Conservation (phyloP, 2,113 vertebrate genomes). For the Rhegmatorhina hoffmannsi region DNA sequence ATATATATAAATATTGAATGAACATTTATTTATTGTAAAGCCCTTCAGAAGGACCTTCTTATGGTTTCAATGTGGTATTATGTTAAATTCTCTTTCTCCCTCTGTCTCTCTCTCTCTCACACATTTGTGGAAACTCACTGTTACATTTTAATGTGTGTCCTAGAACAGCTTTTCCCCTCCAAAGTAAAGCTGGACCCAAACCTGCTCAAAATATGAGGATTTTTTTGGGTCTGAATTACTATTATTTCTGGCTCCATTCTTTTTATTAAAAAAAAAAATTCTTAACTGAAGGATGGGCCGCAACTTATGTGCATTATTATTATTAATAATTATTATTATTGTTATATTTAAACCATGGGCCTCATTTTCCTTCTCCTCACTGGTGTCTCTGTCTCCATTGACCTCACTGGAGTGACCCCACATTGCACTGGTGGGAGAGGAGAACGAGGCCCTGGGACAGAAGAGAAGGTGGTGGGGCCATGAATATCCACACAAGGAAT, state of each 20-base stretch:
- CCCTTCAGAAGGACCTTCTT: constrained; percentile 73
- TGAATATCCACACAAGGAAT: not conserved
- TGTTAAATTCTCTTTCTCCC: constrained; percentile 33
- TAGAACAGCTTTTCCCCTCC: constrained; percentile 32
- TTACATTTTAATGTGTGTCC: constrained; percentile 22
- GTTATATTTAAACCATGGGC: constrained; percentile 58
- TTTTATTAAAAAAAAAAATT: not conserved
- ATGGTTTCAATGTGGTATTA: constrained; percentile 77
- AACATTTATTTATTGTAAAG: constrained; percentile 76
- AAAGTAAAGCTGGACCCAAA: not conserved
- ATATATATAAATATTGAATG: constrained; percentile 61
- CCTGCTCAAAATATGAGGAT: not conserved
- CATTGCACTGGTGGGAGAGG: constrained; percentile 64
- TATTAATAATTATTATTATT: constrained; percentile 37
- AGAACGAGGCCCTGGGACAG: constrained; percentile 59
- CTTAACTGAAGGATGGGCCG: not conserved
- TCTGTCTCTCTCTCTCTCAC: not conserved
- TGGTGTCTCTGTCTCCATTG: constrained; percentile 58
- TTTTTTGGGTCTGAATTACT: constrained; percentile 1
- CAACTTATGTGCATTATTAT: constrained; percentile 48
- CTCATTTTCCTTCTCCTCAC: constrained; percentile 44
- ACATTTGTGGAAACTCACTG: constrained; percentile 38
- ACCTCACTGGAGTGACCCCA: constrained; percentile 49
- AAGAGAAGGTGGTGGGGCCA: constrained; percentile 6
- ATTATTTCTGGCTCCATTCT: not conserved